phyloP scores from a whole-genome alignment of 2,888 invertebrate species.

The Coelopa pilipes region DNA sequence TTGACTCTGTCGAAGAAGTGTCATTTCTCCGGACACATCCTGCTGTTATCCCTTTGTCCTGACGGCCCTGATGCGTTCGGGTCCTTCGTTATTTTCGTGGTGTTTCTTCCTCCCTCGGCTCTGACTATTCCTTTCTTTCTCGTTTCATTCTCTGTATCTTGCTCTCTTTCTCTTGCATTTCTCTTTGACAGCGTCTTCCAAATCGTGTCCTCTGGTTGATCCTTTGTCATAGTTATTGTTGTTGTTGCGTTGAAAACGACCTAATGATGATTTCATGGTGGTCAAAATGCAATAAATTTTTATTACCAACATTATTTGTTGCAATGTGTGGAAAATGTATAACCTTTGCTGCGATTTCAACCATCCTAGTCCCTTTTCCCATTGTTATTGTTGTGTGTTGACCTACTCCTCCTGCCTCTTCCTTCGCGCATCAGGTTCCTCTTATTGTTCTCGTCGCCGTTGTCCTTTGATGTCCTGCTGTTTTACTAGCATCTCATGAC shows the following conservation, averaged over 20 bases:
- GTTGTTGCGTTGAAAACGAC: constrained; percentile 40
- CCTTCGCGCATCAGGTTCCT: constrained; percentile 9
- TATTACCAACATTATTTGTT: constrained; percentile 54
- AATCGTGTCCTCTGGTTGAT: background rate
- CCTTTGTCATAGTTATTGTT: background rate
- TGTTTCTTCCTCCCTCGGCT: background rate
- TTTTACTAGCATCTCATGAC: constrained; percentile 55
- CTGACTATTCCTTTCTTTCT: background rate
- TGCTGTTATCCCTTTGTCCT: constrained; percentile 38
- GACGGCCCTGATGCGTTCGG: background rate
- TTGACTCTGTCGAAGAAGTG: constrained; percentile 38
- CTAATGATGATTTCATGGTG: constrained; percentile 67
- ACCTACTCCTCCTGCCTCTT: background rate
- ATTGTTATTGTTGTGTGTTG: constrained; percentile 23
- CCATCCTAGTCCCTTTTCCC: constrained; percentile 35
- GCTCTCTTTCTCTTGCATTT: background rate
- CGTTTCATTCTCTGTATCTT: background rate
- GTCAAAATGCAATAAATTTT: constrained; percentile 63
- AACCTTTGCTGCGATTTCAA: constrained; percentile 42
- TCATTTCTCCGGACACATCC: constrained; percentile 55
- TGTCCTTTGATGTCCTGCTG: constrained; percentile 51
- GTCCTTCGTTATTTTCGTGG: no score
- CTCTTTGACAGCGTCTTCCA: background rate
- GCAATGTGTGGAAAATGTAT: constrained; percentile 54
- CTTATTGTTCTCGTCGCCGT: constrained; percentile 48